Evolutionary conservation across 2,888 invertebrate genomes (phyloP), one percentile per base, ranked within the genome.

Genomic region (Apocheima hispidaria): DNA sequence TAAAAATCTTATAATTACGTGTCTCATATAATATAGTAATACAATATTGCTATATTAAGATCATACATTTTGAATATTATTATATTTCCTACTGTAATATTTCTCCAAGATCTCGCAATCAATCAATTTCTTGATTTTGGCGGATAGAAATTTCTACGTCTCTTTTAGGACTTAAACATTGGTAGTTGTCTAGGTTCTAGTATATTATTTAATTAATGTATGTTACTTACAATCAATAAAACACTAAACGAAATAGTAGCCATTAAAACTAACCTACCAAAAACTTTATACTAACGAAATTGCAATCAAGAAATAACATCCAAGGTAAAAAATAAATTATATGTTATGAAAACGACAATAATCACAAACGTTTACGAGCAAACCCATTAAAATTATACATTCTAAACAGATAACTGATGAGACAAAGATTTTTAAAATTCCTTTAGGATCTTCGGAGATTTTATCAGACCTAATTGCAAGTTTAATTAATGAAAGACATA

Each of bases 401-500:
- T 51, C 53, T 53, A 60, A 57, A 65, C 54, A 55, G 48, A 60
- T 51, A 55, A 54, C 51, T 51, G 53, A 63, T 59, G 53, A 44
- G 50, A 52, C 59, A 61, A 63, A 38, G 59, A 65, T 68, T 49
- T 57, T 38, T 30, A 70, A 69, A 70, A 77, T 77, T 77, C 73
- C 68, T 66, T 48, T 63, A 60, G 56, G 66, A 63, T 60, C 67
- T 41, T 38, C 33, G 49, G 46, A 75, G 78, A 81, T 80, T 68
- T 67, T 77, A 81, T 81, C 81, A 60, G 70, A 66, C 69, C 74
- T 76, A 79, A 81, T 79, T 81, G 73, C 72, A 62, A 69, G 69
- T 71, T 75, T 79, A 81, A 84, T 84, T 80, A 79, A 79, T 73
- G 68, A 74, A 66, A 70, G 60, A 69, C 76, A 72, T 68, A 62